These are phyloP conservation scores for Brachyopa scutellaris DNA, from an alignment of 2,888 invertebrate genomes.

Conservation along the genomic window DNA sequence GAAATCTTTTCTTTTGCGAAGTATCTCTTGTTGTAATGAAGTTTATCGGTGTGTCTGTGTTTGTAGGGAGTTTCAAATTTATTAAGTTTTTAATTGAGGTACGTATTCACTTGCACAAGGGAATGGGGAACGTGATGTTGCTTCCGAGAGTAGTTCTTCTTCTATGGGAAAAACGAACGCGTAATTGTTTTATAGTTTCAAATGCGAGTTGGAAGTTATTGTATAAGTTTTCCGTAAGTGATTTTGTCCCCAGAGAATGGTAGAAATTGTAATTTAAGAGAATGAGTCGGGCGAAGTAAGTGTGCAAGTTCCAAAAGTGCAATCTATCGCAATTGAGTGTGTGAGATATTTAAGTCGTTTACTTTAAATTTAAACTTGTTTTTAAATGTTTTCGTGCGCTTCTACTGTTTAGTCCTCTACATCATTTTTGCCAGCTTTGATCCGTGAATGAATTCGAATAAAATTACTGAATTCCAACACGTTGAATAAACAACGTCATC, in stretches of 20 bases:
- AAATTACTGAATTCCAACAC: too few species aligned
- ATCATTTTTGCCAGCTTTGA: too few species aligned
- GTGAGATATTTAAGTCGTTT: not conserved
- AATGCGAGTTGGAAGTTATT: conserved; percentile 61
- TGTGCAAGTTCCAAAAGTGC: conserved; percentile 2
- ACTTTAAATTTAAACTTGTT: too few species aligned
- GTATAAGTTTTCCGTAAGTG: conserved; percentile 55
- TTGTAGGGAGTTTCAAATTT: conserved; percentile 59
- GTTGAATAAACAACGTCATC: too few species aligned
- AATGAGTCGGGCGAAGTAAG: conserved; percentile 32
- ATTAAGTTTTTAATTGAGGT: conserved; percentile 70
- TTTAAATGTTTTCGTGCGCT: too few species aligned
- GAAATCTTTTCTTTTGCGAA: conserved; percentile 27
- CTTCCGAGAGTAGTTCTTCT: conserved; percentile 31
- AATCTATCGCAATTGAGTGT: conserved; percentile 8
- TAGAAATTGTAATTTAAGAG: conserved; percentile 39
- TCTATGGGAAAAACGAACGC: conserved; percentile 46
- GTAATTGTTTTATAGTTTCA: conserved; percentile 71
- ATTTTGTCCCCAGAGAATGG: conserved; percentile 37
- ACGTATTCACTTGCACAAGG: conserved; percentile 66
- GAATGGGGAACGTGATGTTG: conserved; percentile 46
- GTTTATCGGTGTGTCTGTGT: conserved; percentile 43
- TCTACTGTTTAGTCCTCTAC: too few species aligned
- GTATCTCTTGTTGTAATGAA: conserved; percentile 37
- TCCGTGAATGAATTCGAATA: too few species aligned